Evolutionary conservation across 2,888 invertebrate species (phyloP).

Genomic region (Mythimna lalbum): DNA sequence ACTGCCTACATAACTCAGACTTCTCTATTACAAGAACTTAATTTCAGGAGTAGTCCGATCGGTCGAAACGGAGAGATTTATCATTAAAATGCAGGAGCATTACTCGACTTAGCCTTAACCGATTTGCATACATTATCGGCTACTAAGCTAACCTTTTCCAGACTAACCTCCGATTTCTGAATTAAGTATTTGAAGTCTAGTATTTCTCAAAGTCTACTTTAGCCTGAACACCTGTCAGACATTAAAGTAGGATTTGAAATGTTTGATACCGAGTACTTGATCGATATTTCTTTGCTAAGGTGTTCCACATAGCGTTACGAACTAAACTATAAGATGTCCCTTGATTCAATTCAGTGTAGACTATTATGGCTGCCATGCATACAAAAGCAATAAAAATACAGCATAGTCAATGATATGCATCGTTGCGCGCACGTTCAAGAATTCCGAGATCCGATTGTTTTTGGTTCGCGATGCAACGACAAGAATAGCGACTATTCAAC

Average conservation of each 20-base stretch:
- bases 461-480: slow-evolving; percentile 64
- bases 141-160: background rate
- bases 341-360: slow-evolving; percentile 45
- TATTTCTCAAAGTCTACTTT: too few species aligned
- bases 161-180: background rate
- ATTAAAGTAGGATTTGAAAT: too few species aligned
- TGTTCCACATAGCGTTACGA: slow-evolving; percentile 40
- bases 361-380: slow-evolving; percentile 58
- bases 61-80: background rate
- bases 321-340: slow-evolving; percentile 34
- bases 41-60: background rate
- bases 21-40: background rate
- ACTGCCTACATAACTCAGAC: background rate
- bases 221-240: too few species aligned
- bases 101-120: slow-evolving; percentile 4
- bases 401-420: slow-evolving; percentile 69
- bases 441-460: slow-evolving; percentile 69
- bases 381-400: slow-evolving; percentile 59
- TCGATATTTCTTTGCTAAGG: slow-evolving; percentile 11
- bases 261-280: background rate
- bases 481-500: slow-evolving; percentile 52
- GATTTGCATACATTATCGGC: background rate
- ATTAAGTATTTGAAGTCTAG: too few species aligned
- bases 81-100: slow-evolving; percentile 9
- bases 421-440: slow-evolving; percentile 71